These are phyloP conservation scores for Gambusia holbrooki DNA, from an alignment of 2,113 vertebrate species.

Conservation along the genomic window DNA sequence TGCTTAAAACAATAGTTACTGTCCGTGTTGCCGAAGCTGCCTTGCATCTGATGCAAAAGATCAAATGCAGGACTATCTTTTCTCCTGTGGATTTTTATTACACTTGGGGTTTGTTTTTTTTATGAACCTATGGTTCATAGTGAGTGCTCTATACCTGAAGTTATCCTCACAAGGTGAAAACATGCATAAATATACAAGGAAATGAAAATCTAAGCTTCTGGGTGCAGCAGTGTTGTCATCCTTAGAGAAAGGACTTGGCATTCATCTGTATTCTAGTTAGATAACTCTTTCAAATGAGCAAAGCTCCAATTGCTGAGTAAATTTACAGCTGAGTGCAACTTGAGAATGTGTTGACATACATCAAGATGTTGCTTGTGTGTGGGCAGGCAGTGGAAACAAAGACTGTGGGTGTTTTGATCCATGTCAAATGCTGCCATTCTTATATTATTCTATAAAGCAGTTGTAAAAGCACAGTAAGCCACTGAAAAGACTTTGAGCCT, in stretches of 20 bases:
- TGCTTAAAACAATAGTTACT: slow-evolving; percentile 10
- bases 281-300: neutral
- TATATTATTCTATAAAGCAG: neutral
- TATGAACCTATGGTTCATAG: neutral
- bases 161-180: neutral
- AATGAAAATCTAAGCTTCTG: neutral
- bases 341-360: neutral
- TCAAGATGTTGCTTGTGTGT: neutral
- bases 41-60: neutral
- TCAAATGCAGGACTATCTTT: neutral
- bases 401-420: neutral
- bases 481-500: no score
- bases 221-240: neutral
- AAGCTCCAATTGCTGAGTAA: neutral
- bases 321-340: neutral
- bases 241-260: neutral
- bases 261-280: neutral
- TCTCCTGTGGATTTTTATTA: no score
- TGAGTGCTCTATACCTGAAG: neutral
- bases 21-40: slow-evolving; percentile 52
- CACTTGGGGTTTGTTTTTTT: neutral
- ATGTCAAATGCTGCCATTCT: neutral
- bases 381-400: slow-evolving; percentile 2
- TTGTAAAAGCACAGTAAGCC: no score
- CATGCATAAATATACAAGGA: neutral